A percentile compares a stretch with the other conserved stretches of the same genome.
Conservation (phyloP, 2,888 invertebrate species). For the Athetis lepigone region DNA sequence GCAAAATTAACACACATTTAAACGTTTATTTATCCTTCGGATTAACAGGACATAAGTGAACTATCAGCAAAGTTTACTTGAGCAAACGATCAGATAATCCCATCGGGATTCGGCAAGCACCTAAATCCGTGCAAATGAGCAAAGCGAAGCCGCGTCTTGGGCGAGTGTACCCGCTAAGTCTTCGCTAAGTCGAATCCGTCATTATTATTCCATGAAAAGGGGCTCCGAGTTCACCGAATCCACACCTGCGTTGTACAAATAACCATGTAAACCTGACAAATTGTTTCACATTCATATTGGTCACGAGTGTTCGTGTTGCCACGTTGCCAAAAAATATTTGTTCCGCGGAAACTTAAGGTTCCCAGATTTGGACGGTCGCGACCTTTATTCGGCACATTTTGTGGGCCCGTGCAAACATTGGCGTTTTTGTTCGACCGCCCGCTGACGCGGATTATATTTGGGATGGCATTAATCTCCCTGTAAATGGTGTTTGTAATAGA, state of each 20-base stretch:
- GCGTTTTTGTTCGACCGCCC: conserved; percentile 70
- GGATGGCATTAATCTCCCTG: conserved; percentile 66
- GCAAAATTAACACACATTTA: neutral
- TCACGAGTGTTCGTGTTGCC: conserved; percentile 72
- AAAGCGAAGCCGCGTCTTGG: conserved; percentile 65
- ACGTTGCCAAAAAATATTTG: conserved; percentile 78
- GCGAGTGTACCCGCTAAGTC: conserved; percentile 72
- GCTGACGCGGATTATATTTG: conserved; percentile 67
- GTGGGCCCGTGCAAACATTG: conserved; percentile 67
- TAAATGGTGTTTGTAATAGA: conserved; percentile 66
- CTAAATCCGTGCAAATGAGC: conserved; percentile 74
- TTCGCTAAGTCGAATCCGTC: conserved; percentile 86
- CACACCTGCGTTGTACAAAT: conserved; percentile 87
- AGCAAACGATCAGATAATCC: conserved; percentile 43
- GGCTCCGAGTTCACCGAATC: conserved; percentile 68
- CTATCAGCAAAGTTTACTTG: conserved; percentile 7
- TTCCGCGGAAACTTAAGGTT: conserved; percentile 70
- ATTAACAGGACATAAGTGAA: conserved; percentile 5
- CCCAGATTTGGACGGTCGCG: conserved; percentile 66
- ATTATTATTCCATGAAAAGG: conserved; percentile 84
- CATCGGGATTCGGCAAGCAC: conserved; percentile 66
- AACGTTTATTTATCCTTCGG: conserved; percentile 1
- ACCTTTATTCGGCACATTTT: conserved; percentile 71
- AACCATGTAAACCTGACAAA: conserved; percentile 88
- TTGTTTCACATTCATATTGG: conserved; percentile 87